Percentiles rank a stretch among this genome's conserved stretches.
These are phyloP conservation scores for Liparis tanakae DNA, from an alignment of 2,797 vertebrate species.

Conservation along the genomic window DNA sequence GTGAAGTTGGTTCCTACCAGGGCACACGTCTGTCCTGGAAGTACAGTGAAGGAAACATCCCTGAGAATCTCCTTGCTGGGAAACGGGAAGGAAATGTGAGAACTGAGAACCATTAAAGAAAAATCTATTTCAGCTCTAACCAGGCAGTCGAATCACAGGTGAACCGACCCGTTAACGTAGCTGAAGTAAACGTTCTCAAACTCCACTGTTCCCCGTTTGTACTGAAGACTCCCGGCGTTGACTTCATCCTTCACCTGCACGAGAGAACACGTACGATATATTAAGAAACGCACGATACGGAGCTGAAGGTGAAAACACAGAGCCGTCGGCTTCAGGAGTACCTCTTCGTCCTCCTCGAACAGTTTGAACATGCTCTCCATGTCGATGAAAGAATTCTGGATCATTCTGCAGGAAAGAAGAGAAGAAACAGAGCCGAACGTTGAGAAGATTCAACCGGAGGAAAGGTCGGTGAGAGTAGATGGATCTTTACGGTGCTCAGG, in stretches of 20 bases:
- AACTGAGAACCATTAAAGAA: not conserved
- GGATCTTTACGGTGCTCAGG: not conserved
- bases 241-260: slow-evolving; percentile 89
- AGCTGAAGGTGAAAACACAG: not conserved
- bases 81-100: not conserved
- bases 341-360: slow-evolving; percentile 91
- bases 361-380: slow-evolving; percentile 99
- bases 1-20: slow-evolving; percentile 78
- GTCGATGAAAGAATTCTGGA: slow-evolving; percentile 96
- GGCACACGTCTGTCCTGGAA: slow-evolving; percentile 92
- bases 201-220: slow-evolving; percentile 86
- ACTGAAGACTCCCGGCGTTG: slow-evolving; percentile 84
- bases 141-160: not conserved
- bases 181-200: slow-evolving; percentile 95
- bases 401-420: slow-evolving; percentile 84
- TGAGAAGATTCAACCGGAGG: not conserved
- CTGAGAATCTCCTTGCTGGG: slow-evolving; percentile 90
- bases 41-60: slow-evolving; percentile 93
- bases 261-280: not conserved
- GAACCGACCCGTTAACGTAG: slow-evolving; percentile 87
- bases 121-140: not conserved
- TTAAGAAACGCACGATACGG: rapidly evolving
- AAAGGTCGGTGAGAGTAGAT: not conserved
- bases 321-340: slow-evolving; percentile 49
- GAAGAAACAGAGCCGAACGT: not conserved